These are phyloP conservation scores for Patiria pectinifera DNA, from an alignment of 53 echinoderm and acorn worm species.

Conservation along the genomic window DNA sequence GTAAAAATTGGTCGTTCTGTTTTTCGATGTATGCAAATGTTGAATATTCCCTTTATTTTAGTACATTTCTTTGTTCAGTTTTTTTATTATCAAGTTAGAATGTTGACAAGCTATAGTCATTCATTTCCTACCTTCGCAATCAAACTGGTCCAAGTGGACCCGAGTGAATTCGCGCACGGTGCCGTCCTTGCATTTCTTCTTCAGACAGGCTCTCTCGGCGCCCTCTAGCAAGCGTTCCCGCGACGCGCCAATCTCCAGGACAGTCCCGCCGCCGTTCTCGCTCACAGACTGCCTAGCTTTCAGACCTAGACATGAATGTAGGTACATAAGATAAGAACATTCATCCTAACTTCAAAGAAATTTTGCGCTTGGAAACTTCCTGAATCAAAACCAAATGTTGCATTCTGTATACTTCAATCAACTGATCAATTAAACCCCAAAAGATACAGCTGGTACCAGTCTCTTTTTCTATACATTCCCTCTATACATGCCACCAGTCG, in stretches of 20 bases:
- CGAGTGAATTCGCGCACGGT: slow-evolving; percentile 86
- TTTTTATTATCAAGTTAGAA: background rate
- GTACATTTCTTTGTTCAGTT: too few relatives aligned
- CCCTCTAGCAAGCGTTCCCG: slow-evolving; percentile 91
- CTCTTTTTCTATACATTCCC: too few relatives aligned
- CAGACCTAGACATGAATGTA: slow-evolving; percentile 19
- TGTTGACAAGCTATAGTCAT: background rate
- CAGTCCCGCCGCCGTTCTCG: slow-evolving; percentile 52
- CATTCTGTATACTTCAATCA: too few relatives aligned
- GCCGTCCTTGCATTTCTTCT: slow-evolving; percentile 96
- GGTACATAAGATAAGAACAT: background rate
- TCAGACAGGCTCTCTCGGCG: slow-evolving; percentile 88
- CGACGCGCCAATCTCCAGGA: slow-evolving; percentile 80
- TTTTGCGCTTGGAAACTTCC: too few relatives aligned
- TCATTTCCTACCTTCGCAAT: slow-evolving; percentile 74
- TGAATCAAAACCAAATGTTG: too few relatives aligned
- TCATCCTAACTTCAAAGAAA: too few relatives aligned
- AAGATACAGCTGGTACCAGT: too few relatives aligned
- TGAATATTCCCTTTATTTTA: too few relatives aligned
- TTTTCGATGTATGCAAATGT: too few relatives aligned
- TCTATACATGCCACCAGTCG: too few relatives aligned
- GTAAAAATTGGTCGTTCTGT: too few relatives aligned
- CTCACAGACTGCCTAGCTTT: slow-evolving; percentile 47
- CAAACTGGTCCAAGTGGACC: slow-evolving; percentile 85
- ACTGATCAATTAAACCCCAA: too few relatives aligned